Evolutionary conservation across 2,797 vertebrate genomes (phyloP), one percentile per base, ranked within the genome.

Genomic region (Myoxocephalus aenaeus): DNA sequence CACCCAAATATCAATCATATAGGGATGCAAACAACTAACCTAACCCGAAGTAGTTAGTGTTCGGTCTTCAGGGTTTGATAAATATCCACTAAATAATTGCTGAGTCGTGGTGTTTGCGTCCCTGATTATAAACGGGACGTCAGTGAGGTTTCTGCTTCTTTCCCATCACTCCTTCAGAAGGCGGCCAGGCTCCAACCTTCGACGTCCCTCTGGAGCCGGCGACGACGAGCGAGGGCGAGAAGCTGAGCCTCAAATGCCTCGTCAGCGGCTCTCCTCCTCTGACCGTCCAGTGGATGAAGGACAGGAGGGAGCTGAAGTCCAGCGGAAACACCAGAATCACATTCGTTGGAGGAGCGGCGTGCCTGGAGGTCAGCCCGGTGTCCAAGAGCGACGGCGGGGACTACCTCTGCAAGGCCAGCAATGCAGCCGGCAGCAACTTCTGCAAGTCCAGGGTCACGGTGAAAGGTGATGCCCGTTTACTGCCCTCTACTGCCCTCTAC

Each of bases 401-500:
- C 86, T 99, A 99, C 20, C 87, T 98, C 18, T 99, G 98, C 91
- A 99, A 99, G 92, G 98, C 97, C 90, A 96, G 95, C 77, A 99
- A 99, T 63, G 81, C 91, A 48, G 93, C 86, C 22, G 98, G 98
- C 84, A 96, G 92, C 69, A 96, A 97, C 86, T 96, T 96, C 87
- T 97, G 96, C 92, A 99, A 97, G 90, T 92, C 96, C 82, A 97
- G 94, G 92, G 96, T 99, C 88, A 96, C 96, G 17, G 70, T 99
- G 63, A 97, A 93, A 98, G 98, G 98, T 99, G 82, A 25, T n/a
- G 57, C 20, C 10, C 18, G 6, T 38, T 14, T 22, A 40, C 58
- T 59, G 20, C 51, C 11, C 12, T 13, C 12, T 22, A 40, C 58
- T 59, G 20, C 51, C 11, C 12, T 13, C 12, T 25, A 25, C 12